These are phyloP conservation scores for Oryzias celebensis DNA, from an alignment of 2,113 vertebrate genomes.

Conservation along the genomic window DNA sequence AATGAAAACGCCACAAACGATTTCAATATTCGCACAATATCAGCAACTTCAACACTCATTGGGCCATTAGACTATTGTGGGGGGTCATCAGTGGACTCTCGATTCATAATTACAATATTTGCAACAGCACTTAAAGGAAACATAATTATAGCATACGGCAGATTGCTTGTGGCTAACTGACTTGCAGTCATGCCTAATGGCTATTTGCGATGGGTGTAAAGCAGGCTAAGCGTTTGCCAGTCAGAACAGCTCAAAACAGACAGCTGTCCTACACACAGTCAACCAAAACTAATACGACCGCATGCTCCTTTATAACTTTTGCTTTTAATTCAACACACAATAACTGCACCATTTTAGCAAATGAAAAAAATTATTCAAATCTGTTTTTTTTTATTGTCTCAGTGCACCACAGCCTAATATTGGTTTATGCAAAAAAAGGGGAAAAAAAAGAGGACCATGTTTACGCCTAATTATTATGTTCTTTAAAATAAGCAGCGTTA, in stretches of 20 bases:
- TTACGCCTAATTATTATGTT: constrained; percentile 45
- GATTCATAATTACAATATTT: constrained; percentile 69
- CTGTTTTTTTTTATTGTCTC: constrained; percentile 9
- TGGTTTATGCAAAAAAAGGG: constrained; percentile 30
- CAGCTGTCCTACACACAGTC: constrained; percentile 61
- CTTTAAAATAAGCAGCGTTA: constrained; percentile 49
- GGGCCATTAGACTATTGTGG: constrained; percentile 41
- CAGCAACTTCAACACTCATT: constrained; percentile 12
- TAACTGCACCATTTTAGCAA: constrained; percentile 29
- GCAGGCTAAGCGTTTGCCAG: constrained; percentile 67
- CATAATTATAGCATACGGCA: constrained; percentile 63
- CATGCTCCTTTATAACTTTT: constrained; percentile 53
- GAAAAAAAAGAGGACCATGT: constrained; percentile 6
- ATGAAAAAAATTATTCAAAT: constrained; percentile 5
- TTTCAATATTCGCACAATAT: constrained; percentile 26
- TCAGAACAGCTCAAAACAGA: constrained; percentile 65
- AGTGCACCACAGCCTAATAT: constrained; percentile 25
- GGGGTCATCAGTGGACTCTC: constrained; percentile 61
- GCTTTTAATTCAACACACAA: constrained; percentile 32
- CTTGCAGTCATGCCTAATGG: constrained; percentile 64
- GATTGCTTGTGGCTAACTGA: constrained; percentile 70
- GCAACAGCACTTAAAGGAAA: constrained; percentile 56
- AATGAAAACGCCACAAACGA: not conserved
- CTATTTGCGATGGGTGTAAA: constrained; percentile 72
- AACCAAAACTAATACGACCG: constrained; percentile 45